Conservation (phyloP, 1,140 invertebrate species). For the Macrobrachium nipponense region DNA sequence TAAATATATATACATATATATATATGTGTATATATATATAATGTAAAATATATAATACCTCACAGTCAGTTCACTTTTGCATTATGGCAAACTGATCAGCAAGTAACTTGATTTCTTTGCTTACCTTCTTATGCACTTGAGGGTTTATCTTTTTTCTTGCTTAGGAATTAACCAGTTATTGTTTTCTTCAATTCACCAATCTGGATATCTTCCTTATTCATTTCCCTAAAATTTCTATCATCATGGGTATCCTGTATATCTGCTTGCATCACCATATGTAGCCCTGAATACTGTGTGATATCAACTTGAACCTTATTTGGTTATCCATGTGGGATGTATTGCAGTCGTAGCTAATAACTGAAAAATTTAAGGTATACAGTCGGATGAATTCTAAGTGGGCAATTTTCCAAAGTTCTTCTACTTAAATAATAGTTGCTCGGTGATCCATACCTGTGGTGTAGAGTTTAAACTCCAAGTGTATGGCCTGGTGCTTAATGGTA, state of each 20-base stretch:
- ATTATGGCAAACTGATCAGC: too few species aligned
- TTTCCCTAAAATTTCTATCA: too few species aligned
- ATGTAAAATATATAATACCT: too few species aligned
- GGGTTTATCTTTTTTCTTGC: too few species aligned
- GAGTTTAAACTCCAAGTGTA: conserved; percentile 42
- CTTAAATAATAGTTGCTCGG: conserved; percentile 28
- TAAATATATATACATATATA: conserved; percentile 28
- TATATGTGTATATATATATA: conserved; percentile 32
- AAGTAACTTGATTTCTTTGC: too few species aligned
- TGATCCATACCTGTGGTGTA: conserved; percentile 44
- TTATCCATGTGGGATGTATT: conserved; percentile 44
- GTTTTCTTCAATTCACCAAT: too few species aligned
- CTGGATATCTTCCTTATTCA: too few species aligned
- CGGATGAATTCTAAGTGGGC: conserved; percentile 47
- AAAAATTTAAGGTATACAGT: conserved; percentile 32
- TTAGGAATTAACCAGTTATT: too few species aligned
- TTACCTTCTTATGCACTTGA: too few species aligned
- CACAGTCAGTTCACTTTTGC: conserved; percentile 25
- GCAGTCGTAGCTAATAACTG: conserved; percentile 2
- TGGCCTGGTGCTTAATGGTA: conserved; percentile 53
- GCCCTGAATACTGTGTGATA: conserved; percentile 15
- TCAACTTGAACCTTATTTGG: conserved; percentile 28
- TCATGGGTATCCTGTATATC: conserved; percentile 25
- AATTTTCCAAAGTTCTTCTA: conserved; percentile 35
- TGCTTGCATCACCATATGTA: conserved; percentile 39